Evolutionary conservation across 1,140 invertebrate species (phyloP), one percentile per base, ranked within the genome.

Genomic region (Listronotus oregonensis): DNA sequence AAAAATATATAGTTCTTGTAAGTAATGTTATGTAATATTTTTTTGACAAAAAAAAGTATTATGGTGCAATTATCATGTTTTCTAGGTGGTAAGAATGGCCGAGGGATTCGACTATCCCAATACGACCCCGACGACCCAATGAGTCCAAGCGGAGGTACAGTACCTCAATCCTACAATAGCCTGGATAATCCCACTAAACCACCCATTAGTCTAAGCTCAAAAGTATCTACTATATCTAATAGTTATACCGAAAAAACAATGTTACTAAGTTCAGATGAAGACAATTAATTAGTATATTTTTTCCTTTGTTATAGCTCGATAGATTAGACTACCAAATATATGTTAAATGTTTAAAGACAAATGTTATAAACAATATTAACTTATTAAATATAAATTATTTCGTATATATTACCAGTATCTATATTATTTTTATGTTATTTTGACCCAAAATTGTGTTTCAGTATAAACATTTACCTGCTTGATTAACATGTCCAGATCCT

Each of bases 221-320:
- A 88, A 18, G 89, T 91, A 27, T 86, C 90, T 5, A 92, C 90
- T 60, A 91, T 92, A 70, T 87, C 69, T 15, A 86, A 88, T 74
- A 91, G 91, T 77, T 95, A 96, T 82, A 96, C 93, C 80, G 96
- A 98, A 82, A 97, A 98, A 82, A 95, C 95, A 17, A 95, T 96
- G 83, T 84, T 98, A 55, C 85, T 98, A 60, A 96, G 93, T 81
- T 97, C 95, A 61, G 96, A 98, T 79, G 96, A 98, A 80, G 96
- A 98, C 81, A 96, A 96, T 82, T 78, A 68, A 71, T 4, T 21
- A 21, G 32, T 21, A 11, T 42, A 11, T 42, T 17, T 15, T 42
- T 50, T 18, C 10, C 27, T 50, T 50, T 50, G 47, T 50, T 50
- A 50, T 50, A 50, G 15, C 21, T 50, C 17, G 15, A 50, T 15